Evolutionary conservation across 1,140 invertebrate genomes (phyloP).

Genomic region (Drosophila micromelanica): DNA sequence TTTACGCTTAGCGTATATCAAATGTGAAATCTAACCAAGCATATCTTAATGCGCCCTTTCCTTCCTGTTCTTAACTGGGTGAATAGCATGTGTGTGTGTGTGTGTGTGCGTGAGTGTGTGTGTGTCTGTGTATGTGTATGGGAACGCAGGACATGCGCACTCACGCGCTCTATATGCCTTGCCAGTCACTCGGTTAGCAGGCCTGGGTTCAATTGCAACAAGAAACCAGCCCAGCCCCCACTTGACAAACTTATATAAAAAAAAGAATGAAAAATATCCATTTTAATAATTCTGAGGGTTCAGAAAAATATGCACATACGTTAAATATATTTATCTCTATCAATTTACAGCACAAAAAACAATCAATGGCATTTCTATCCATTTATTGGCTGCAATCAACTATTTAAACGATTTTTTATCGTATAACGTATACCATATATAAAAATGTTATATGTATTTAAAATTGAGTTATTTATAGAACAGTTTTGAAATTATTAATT

Average conservation of each 20-base stretch:
- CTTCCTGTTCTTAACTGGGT: slow-evolving; percentile 34
- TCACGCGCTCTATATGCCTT: slow-evolving; percentile 29
- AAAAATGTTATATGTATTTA: too few relatives aligned
- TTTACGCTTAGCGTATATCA: slow-evolving; percentile 6
- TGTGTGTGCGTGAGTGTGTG: slow-evolving; percentile 1
- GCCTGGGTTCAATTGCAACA: slow-evolving; percentile 56
- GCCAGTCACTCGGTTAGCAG: slow-evolving; percentile 49
- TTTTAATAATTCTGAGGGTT: too few relatives aligned
- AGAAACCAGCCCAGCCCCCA: slow-evolving; percentile 14
- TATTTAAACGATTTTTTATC: not conserved
- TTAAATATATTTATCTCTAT: slow-evolving; percentile 2
- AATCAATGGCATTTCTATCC: slow-evolving; percentile 46
- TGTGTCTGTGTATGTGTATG: slow-evolving; percentile 46
- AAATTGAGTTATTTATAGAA: too few relatives aligned
- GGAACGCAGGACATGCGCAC: slow-evolving; percentile 73
- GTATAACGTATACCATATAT: not conserved
- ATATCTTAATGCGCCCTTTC: slow-evolving; percentile 16
- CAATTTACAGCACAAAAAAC: slow-evolving; percentile 8
- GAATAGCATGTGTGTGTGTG: slow-evolving; percentile 10
- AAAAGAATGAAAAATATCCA: too few relatives aligned
- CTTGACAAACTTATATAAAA: slow-evolving; percentile 64
- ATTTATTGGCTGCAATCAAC: slow-evolving; percentile 33
- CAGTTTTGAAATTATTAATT: too few relatives aligned
- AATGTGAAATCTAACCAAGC: slow-evolving; percentile 8
- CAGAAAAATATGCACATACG: not conserved